These are phyloP conservation scores for Cephalopholis sonnerati DNA, from an alignment of 2,113 vertebrate species.

Conservation along the genomic window DNA sequence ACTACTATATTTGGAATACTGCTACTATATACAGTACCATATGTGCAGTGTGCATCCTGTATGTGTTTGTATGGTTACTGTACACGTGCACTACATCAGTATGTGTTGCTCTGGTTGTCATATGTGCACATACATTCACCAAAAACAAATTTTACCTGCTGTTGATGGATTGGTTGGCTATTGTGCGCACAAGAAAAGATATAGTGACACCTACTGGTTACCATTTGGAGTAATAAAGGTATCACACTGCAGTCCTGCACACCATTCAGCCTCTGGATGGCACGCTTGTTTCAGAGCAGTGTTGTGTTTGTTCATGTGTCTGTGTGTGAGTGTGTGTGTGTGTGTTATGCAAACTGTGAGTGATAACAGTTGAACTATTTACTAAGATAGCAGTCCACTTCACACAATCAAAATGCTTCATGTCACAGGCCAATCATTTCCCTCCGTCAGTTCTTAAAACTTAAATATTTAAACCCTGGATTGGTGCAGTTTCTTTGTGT, in stretches of 20 bases:
- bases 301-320: neutral
- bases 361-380: neutral
- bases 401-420: neutral
- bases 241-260: neutral
- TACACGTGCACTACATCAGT: neutral
- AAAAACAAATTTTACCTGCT: neutral
- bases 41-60: neutral
- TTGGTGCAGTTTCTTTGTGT: neutral
- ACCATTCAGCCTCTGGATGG: slow-evolving; percentile 44
- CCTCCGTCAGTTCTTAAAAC: neutral
- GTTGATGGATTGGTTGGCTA: neutral
- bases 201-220: slow-evolving; percentile 50
- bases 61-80: neutral
- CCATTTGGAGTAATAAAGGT: neutral
- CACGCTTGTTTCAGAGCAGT: slow-evolving; percentile 16
- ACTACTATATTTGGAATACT: neutral
- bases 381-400: neutral
- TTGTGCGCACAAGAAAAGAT: neutral
- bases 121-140: neutral
- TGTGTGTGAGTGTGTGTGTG: neutral
- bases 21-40: neutral
- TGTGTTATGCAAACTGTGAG: neutral
- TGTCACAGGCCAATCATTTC: neutral
- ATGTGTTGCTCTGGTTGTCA: neutral
- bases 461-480: neutral